Percentiles rank a stretch among this genome's conserved stretches.
Evolutionary conservation across 1,140 invertebrate genomes (phyloP).

Genomic region (Tetranychus cinnabarinus): DNA sequence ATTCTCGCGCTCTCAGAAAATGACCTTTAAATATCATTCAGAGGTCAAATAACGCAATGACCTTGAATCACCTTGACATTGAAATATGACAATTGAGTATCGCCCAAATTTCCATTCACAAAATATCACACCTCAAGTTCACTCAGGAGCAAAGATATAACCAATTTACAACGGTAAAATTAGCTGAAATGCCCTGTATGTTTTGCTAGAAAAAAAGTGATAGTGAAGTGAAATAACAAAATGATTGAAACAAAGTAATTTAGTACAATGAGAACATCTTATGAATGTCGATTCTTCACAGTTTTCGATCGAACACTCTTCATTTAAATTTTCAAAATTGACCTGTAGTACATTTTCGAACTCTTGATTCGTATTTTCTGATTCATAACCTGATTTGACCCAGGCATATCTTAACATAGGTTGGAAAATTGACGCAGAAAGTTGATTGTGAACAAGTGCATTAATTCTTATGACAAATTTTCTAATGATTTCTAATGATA

Average conservation of each 20-base stretch:
- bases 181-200: too few relatives aligned
- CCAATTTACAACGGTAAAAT: too few relatives aligned
- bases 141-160: too few relatives aligned
- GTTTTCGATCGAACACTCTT: neutral
- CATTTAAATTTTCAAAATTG: neutral
- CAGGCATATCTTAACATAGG: neutral
- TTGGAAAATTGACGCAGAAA: neutral
- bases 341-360: neutral
- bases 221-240: neutral
- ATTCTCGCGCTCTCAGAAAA: too few relatives aligned
- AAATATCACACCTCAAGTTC: too few relatives aligned
- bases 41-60: too few relatives aligned
- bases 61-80: too few relatives aligned
- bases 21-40: too few relatives aligned
- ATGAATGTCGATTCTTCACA: neutral
- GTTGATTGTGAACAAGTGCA: neutral
- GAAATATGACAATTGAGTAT: too few relatives aligned
- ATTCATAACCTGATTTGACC: neutral
- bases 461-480: neutral
- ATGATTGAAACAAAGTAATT: neutral
- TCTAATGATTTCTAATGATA: too few relatives aligned
- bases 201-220: too few relatives aligned
- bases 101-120: too few relatives aligned
- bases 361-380: neutral
- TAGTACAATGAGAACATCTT: neutral